Conservation (phyloP, 2,113 vertebrate genomes). For the Crotalus helleri region DNA sequence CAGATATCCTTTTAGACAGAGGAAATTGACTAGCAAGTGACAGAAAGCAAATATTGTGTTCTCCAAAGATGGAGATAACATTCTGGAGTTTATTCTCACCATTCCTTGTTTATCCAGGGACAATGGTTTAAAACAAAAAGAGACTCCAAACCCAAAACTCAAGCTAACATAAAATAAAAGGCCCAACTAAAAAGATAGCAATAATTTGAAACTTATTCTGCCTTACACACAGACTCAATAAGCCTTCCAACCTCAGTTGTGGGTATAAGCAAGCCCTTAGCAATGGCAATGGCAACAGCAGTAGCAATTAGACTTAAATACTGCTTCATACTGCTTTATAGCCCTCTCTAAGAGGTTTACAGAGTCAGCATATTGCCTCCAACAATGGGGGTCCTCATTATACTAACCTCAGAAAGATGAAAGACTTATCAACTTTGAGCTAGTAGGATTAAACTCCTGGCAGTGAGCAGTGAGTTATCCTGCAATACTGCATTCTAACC, state of each 20-base stretch:
- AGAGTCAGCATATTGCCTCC: background rate
- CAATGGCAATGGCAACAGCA: background rate
- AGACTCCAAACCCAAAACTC: background rate
- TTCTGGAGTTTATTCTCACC: background rate
- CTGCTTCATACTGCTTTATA: background rate
- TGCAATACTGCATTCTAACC: background rate
- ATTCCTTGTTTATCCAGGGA: background rate
- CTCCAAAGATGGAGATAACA: background rate
- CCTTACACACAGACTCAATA: background rate
- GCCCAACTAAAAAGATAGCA: background rate
- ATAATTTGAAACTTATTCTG: background rate
- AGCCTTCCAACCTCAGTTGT: background rate
- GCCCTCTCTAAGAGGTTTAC: background rate
- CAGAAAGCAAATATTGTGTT: background rate
- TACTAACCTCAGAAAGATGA: background rate
- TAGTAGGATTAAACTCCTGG: background rate
- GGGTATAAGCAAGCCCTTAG: background rate
- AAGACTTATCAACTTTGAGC: background rate
- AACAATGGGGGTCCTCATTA: background rate
- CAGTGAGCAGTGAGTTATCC: background rate
- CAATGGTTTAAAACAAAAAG: background rate
- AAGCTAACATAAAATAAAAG: background rate
- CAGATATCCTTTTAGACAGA: background rate
- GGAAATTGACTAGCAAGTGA: background rate
- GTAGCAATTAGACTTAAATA: background rate